These are phyloP conservation scores for Zaprionus lachaisei DNA, from an alignment of 1,140 invertebrate species.

Conservation along the genomic window DNA sequence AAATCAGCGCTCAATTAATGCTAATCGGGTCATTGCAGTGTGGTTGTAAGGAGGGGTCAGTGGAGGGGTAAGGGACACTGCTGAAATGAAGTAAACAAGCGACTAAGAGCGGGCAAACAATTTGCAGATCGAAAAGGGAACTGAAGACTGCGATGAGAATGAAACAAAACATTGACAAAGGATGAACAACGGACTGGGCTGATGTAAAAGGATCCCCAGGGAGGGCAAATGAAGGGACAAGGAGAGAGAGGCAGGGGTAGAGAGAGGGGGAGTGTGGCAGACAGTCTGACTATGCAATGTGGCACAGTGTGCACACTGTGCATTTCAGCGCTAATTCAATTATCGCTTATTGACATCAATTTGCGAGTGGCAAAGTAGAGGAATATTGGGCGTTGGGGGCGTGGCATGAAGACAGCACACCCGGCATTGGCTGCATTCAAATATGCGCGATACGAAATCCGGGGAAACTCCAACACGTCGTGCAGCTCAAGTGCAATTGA, in stretches of 20 bases:
- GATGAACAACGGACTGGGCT: not conserved
- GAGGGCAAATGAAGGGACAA: constrained; percentile 8
- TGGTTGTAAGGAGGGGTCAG: not conserved
- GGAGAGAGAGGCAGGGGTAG: not conserved
- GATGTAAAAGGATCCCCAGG: constrained; percentile 12
- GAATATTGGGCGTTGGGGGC: not conserved
- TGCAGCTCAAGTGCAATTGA: constrained; percentile 58
- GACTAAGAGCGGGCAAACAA: constrained; percentile 58
- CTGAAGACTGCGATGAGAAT: constrained; percentile 1
- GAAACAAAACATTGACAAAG: constrained; percentile 51
- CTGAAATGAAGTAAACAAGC: constrained; percentile 57
- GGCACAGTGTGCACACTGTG: constrained; percentile 63
- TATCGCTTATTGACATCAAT: constrained; percentile 70
- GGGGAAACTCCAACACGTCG: constrained; percentile 15
- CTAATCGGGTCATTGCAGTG: constrained; percentile 58
- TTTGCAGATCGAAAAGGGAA: constrained; percentile 25
- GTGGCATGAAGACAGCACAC: constrained; percentile 1
- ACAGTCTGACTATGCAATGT: constrained; percentile 53
- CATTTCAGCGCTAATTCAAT: constrained; percentile 64
- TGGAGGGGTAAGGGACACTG: not conserved
- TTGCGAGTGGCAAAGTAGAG: constrained; percentile 21
- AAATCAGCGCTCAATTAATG: constrained; percentile 66
- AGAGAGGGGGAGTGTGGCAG: constrained; percentile 2
- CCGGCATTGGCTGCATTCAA: not conserved
- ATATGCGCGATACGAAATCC: constrained; percentile 36